These are phyloP conservation scores for Papilio polytes DNA, from an alignment of 1,140 invertebrate genomes.

Conservation along the genomic window DNA sequence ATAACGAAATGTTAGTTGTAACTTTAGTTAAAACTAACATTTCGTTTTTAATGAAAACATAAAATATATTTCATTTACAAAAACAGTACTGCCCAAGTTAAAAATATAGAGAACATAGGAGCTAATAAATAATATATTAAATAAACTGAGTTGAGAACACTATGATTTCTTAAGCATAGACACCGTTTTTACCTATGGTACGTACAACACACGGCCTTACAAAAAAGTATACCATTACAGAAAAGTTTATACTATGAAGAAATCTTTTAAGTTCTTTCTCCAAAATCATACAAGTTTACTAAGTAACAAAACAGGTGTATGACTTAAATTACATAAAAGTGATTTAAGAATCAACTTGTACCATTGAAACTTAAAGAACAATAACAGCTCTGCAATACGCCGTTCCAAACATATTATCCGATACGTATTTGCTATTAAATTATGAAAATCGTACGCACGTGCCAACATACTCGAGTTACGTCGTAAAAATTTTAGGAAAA, in stretches of 20 bases:
- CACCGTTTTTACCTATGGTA: too few relatives aligned
- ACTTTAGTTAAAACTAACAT: too few relatives aligned
- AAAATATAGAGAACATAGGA: too few relatives aligned
- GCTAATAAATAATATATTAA: too few relatives aligned
- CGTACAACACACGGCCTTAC: too few relatives aligned
- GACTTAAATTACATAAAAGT: not conserved
- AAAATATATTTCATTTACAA: too few relatives aligned
- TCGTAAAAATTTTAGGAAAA: slow-evolving; percentile 3
- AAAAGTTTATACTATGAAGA: not conserved
- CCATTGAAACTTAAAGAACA: slow-evolving; percentile 24
- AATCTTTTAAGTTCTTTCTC: not conserved
- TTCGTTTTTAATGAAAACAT: too few relatives aligned
- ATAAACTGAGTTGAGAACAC: too few relatives aligned
- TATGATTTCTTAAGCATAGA: too few relatives aligned
- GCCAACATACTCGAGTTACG: not conserved
- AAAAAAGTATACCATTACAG: too few relatives aligned
- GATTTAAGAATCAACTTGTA: slow-evolving; percentile 26
- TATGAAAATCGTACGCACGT: slow-evolving; percentile 30
- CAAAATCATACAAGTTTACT: not conserved
- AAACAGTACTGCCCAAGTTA: too few relatives aligned
- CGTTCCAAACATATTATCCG: not conserved
- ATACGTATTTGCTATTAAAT: not conserved
- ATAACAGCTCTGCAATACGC: not conserved
- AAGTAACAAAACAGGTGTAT: not conserved
- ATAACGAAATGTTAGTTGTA: too few relatives aligned